Evolutionary conservation across 37 sponge, comb jelly and placozoan species (phyloP).

Genomic region (Ephydatia muelleri): DNA sequence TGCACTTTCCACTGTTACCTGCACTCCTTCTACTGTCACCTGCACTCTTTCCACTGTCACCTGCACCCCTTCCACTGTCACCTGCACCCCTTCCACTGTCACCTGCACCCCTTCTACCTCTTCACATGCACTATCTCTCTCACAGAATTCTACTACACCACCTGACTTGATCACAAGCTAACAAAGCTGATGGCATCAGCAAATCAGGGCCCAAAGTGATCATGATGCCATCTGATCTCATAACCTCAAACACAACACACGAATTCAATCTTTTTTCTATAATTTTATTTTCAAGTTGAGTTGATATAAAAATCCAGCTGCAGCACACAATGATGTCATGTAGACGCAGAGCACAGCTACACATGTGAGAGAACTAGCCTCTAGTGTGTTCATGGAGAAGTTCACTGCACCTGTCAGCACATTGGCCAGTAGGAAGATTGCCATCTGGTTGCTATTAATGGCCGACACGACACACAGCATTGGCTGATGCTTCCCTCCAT

Average conservation of each 20-base stretch:
- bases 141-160: neutral
- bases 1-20: no score
- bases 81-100: neutral
- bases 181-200: neutral
- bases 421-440: constrained; percentile 90
- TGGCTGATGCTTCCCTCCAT: neutral
- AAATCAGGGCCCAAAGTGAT: no score
- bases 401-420: constrained; percentile 91
- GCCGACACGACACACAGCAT: constrained; percentile 67
- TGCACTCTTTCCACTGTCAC: neutral
- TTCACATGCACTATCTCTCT: neutral
- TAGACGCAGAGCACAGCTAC: constrained; percentile 49
- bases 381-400: constrained; percentile 77
- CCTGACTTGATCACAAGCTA: neutral
- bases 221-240: no score
- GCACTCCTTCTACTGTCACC: no score
- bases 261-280: neutral
- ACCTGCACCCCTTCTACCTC: no score
- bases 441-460: constrained; percentile 90
- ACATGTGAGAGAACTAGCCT: neutral
- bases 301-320: neutral
- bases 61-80: neutral
- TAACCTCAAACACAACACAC: neutral
- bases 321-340: constrained; percentile 30
- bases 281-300: neutral